Evolutionary conservation across 2,113 vertebrate genomes (phyloP).

Genomic region (Neogale vison): DNA sequence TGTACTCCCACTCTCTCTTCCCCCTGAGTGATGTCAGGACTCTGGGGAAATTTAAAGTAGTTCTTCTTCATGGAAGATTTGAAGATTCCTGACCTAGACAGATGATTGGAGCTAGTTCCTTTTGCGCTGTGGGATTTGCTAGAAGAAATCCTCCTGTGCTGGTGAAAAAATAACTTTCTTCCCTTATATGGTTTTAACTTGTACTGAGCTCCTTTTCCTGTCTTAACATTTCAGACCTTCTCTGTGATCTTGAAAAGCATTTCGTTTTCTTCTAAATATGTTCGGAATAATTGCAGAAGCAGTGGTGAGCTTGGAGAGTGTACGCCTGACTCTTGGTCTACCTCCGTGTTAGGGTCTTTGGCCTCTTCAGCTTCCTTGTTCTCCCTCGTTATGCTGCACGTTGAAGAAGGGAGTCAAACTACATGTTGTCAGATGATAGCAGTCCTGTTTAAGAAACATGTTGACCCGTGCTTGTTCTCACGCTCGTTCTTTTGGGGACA

Average conservation of each 20-base stretch:
- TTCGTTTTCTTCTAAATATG: slow-evolving; percentile 56
- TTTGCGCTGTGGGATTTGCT: slow-evolving; percentile 10
- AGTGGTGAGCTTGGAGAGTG: background rate
- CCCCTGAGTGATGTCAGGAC: background rate
- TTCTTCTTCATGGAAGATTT: slow-evolving; percentile 10
- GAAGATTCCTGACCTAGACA: slow-evolving; percentile 15
- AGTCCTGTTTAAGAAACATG: background rate
- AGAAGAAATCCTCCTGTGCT: slow-evolving; percentile 1
- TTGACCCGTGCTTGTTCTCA: background rate
- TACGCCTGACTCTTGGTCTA: background rate
- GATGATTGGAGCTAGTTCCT: slow-evolving; percentile 1
- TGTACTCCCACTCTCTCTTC: background rate
- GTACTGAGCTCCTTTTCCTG: background rate
- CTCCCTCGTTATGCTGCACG: background rate
- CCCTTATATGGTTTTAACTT: slow-evolving; percentile 67
- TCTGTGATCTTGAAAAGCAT: slow-evolving; percentile 41
- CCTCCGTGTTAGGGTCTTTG: background rate
- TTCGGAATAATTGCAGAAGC: slow-evolving; percentile 31
- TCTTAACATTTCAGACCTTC: slow-evolving; percentile 59
- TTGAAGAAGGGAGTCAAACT: background rate
- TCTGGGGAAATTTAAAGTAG: background rate
- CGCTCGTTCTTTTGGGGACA: background rate
- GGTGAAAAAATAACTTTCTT: slow-evolving; percentile 62
- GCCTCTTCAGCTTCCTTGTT: background rate
- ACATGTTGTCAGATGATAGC: background rate